Evolutionary conservation across 2,888 invertebrate species (phyloP).

Genomic region (Acleris emargana): DNA sequence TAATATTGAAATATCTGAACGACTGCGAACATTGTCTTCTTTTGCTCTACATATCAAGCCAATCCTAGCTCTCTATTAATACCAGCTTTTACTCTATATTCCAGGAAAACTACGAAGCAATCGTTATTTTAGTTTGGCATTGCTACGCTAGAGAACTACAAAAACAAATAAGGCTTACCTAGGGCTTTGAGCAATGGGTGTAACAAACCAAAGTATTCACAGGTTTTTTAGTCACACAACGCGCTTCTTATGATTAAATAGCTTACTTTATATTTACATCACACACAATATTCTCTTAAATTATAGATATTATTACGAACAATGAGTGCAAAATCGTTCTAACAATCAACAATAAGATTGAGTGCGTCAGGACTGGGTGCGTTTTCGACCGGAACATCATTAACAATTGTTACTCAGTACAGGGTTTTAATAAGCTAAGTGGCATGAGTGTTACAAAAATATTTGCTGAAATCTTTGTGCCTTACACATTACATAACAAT

Average conservation of each 20-base stretch:
- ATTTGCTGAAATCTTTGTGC: slow-evolving; percentile 75
- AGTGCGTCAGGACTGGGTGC: slow-evolving; percentile 62
- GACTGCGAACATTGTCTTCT: slow-evolving; percentile 15
- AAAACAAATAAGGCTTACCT: slow-evolving; percentile 42
- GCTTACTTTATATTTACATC: slow-evolving; percentile 69
- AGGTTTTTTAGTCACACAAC: slow-evolving; percentile 64
- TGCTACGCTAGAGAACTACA: slow-evolving; percentile 31
- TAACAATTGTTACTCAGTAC: slow-evolving; percentile 47
- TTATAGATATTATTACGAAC: slow-evolving; percentile 47
- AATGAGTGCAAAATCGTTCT: slow-evolving; percentile 65
- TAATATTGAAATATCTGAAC: slow-evolving; percentile 21
- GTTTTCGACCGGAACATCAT: slow-evolving; percentile 41
- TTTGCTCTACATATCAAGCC: slow-evolving; percentile 43
- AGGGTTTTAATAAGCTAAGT: slow-evolving; percentile 44
- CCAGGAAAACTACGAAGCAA: slow-evolving; percentile 41
- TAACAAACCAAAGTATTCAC: slow-evolving; percentile 57
- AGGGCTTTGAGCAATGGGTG: slow-evolving; percentile 64
- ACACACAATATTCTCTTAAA: slow-evolving; percentile 55
- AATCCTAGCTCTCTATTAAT: slow-evolving; percentile 56
- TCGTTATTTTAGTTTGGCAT: slow-evolving; percentile 39
- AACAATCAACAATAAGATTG: slow-evolving; percentile 67
- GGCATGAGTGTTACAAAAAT: slow-evolving; percentile 74
- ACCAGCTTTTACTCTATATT: slow-evolving; percentile 44
- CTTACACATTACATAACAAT: slow-evolving; percentile 78
- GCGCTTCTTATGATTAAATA: slow-evolving; percentile 62